Conservation (phyloP, 2,888 invertebrate genomes). For the Pachliopta kotzebuea region DNA sequence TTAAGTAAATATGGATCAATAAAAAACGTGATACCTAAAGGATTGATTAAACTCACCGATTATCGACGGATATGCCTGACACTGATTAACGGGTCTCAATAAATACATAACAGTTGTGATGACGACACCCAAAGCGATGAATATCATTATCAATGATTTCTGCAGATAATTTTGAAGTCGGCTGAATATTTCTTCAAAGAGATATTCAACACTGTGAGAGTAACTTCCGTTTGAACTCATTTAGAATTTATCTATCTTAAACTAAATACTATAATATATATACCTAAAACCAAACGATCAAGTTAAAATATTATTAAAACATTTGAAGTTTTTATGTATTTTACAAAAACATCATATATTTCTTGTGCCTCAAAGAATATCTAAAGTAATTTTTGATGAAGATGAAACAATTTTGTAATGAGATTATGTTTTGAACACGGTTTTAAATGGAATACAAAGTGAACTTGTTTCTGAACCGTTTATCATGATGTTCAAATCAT, state of each 20-base stretch:
- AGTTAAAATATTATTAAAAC: too few relatives aligned
- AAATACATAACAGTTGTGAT: constrained; percentile 47
- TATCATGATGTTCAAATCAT: too few relatives aligned
- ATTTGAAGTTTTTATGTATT: too few relatives aligned
- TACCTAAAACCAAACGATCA: constrained; percentile 48
- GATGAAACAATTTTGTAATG: too few relatives aligned
- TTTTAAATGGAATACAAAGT: too few relatives aligned
- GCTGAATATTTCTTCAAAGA: constrained; percentile 53
- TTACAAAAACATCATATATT: too few relatives aligned
- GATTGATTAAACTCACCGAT: constrained; percentile 3
- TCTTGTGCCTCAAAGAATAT: too few relatives aligned
- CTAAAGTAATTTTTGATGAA: too few relatives aligned
- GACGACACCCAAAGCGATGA: constrained; percentile 46
- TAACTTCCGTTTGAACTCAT: constrained; percentile 48
- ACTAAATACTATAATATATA: constrained; percentile 63
- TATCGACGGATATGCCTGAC: constrained; percentile 20
- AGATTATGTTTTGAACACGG: too few relatives aligned
- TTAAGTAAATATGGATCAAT: too few relatives aligned
- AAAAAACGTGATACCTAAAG: neutral
- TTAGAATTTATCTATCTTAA: constrained; percentile 37
- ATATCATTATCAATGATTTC: constrained; percentile 52
- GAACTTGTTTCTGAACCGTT: too few relatives aligned
- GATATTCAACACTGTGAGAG: constrained; percentile 46
- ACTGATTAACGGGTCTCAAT: constrained; percentile 38
- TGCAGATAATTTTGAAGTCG: constrained; percentile 52